These are phyloP conservation scores for Paguma larvata DNA, from an alignment of 2,797 vertebrate genomes.

Conservation along the genomic window DNA sequence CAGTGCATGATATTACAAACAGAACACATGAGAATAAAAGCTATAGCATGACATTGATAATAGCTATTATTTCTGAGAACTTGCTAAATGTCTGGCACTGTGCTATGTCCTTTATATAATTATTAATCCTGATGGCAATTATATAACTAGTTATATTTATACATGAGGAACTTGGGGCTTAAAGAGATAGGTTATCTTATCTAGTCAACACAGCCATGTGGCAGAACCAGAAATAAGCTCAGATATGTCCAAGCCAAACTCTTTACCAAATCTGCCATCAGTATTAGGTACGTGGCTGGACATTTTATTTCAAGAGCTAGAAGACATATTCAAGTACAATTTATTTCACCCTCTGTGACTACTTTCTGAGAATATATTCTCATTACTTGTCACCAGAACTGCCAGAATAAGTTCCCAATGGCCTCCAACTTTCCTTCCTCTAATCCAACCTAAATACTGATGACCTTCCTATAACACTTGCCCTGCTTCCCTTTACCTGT, in stretches of 20 bases:
- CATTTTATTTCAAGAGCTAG: not conserved
- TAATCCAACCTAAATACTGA: not conserved
- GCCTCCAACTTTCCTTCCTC: not conserved
- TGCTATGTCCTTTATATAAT: conserved; percentile 1
- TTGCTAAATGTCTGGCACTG: not conserved
- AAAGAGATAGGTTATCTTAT: not conserved
- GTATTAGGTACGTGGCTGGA: not conserved
- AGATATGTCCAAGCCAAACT: not conserved
- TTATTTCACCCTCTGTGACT: not conserved
- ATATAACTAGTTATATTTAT: not conserved
- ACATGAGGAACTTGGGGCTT: not conserved
- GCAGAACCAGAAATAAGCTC: conserved; percentile 21
- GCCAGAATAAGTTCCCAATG: not conserved
- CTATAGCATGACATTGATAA: not conserved
- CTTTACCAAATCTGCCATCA: not conserved
- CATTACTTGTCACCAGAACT: not conserved
- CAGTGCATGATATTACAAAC: not conserved
- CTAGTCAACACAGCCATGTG: not conserved
- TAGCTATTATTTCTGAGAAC: conserved; percentile 15
- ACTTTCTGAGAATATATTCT: not conserved
- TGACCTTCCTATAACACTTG: not conserved
- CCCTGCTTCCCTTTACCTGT: not conserved
- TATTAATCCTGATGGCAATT: conserved; percentile 14
- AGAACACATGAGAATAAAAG: not conserved
- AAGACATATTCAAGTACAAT: not conserved